Conservation (phyloP, 2,113 vertebrate species). For the Gulo gulo region DNA sequence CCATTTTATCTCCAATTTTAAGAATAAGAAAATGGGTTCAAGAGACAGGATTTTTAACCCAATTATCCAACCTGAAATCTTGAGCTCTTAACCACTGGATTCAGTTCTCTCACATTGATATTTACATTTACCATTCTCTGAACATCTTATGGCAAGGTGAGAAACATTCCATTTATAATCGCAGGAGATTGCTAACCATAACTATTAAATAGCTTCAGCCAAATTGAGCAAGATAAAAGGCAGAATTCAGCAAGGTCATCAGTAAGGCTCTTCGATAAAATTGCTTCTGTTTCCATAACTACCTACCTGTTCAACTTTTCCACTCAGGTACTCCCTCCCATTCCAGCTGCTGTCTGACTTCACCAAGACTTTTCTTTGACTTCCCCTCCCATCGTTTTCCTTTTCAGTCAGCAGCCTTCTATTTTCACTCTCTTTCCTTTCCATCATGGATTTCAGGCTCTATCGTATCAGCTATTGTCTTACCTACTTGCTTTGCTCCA, state of each 20-base stretch:
- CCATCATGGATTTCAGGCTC: not conserved
- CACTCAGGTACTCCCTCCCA: not conserved
- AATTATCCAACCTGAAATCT: not conserved
- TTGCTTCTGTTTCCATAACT: not conserved
- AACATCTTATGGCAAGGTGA: not conserved
- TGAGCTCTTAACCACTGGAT: not conserved
- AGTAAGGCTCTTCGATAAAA: not conserved
- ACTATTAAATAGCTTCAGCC: not conserved
- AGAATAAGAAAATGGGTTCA: not conserved
- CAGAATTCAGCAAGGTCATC: not conserved
- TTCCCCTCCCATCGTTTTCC: not conserved
- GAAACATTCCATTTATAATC: not conserved
- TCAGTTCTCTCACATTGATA: not conserved
- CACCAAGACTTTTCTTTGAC: not conserved
- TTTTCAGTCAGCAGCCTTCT: not conserved
- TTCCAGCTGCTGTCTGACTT: not conserved
- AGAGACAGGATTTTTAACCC: not conserved
- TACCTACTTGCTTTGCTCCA: not conserved
- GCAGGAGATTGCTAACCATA: not conserved
- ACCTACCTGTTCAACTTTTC: not conserved
- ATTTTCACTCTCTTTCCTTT: not conserved
- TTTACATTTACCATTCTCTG: not conserved
- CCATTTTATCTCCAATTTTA: not conserved
- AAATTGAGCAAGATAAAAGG: not conserved
- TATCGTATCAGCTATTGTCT: not conserved